Evolutionary conservation across 2,113 vertebrate species (phyloP), one percentile per base, ranked within the genome.

Genomic region (Trinectes maculatus): DNA sequence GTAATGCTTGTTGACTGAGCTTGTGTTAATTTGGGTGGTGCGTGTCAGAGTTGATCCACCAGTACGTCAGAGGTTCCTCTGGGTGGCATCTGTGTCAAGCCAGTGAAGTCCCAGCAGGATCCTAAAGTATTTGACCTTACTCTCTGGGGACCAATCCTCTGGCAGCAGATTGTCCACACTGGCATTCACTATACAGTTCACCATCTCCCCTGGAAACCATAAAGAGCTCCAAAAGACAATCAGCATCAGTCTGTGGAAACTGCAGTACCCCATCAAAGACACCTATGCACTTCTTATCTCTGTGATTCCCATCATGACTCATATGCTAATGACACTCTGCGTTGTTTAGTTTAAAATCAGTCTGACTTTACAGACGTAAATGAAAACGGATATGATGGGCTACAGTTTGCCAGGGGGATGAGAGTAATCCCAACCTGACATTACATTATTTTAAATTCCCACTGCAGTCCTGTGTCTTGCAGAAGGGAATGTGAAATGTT

Each of bases 291-390:
- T 34, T 42, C 24, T n/a, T 57, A 77, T 61, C 52, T 31, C 49
- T 54, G 11, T n/a, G 33, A 67, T 63, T 53, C 62, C 46, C 24
- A 22, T 51, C 71, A 21, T 71, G 36, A 77, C 39, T 84, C 42
- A 40, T 58, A 48, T 54, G 18, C 69, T 42, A 60, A 79, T 51
- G 54, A 42, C 12, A 51, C 29, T 56, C 25, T 46, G 46, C 21
- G 29, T 61, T 75, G 40, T 68, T 75, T 58, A 21, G 71, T 73
- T 24, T 53, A 64, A 43, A 44, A 72, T 2, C 1, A 63, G 44
- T 12, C 47, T 76, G 67, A 67, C 73, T 76, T 66, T 22, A 55
- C 22, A n/a, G 65, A 57, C 59, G 63, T 77, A 24, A 40, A 6
- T 6, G 3, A 18, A 69, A 69, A 40, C 40, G 42, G 40, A 56